These are phyloP conservation scores for Aleiodes sp. DNA, from an alignment of 1,140 invertebrate species.

Conservation along the genomic window DNA sequence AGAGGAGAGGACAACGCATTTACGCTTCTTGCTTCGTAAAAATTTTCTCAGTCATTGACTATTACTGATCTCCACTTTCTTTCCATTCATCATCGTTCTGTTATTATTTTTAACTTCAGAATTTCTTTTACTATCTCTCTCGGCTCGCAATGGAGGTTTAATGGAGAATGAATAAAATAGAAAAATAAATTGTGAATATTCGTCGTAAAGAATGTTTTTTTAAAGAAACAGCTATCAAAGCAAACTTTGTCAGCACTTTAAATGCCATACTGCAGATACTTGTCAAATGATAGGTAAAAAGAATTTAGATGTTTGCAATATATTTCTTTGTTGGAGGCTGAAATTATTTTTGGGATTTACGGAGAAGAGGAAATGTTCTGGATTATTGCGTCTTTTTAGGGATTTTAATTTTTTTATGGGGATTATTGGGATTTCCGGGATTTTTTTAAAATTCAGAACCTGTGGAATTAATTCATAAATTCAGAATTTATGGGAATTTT, in stretches of 20 bases:
- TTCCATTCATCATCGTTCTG: conserved; percentile 17
- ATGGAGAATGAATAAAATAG: conserved; percentile 3
- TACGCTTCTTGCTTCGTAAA: conserved; percentile 27
- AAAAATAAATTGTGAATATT: conserved; percentile 11
- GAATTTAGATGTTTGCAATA: background rate
- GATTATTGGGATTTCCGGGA: no score
- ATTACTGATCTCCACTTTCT: conserved; percentile 32
- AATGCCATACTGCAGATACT: conserved; percentile 5
- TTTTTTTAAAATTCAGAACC: no score
- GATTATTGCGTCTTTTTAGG: no score
- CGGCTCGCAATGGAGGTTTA: background rate
- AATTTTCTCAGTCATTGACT: conserved; percentile 30
- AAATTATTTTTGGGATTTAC: no score
- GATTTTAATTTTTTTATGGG: no score
- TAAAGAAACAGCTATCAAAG: conserved; percentile 25
- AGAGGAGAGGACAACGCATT: background rate
- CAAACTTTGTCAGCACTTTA: conserved; percentile 20
- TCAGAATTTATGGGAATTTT: no score
- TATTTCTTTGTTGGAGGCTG: background rate
- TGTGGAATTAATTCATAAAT: no score
- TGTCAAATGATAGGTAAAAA: conserved; percentile 2
- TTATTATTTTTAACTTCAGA: background rate
- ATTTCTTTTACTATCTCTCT: background rate
- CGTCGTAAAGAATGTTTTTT: background rate
- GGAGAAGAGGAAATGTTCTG: no score